Conservation (phyloP, 2,113 vertebrate species). For the Eonycteris spelaea region DNA sequence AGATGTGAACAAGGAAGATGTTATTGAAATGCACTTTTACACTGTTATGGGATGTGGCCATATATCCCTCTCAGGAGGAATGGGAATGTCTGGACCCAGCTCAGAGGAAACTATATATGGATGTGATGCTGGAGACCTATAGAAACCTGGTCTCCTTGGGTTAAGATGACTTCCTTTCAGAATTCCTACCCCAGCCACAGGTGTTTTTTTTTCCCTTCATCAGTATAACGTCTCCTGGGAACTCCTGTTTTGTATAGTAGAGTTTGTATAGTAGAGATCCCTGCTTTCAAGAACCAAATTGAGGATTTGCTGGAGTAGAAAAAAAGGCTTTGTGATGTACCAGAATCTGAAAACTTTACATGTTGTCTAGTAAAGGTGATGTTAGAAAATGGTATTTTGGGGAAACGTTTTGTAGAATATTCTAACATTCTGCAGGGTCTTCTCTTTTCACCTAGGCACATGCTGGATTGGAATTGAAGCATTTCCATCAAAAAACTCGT, state of each 20-base stretch:
- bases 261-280: not conserved
- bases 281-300: not conserved
- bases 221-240: not conserved
- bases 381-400: no score
- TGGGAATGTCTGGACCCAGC: not conserved
- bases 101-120: not conserved
- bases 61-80: not conserved
- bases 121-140: not conserved
- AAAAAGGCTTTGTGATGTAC: not conserved
- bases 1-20: no score
- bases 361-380: no score
- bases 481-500: not conserved
- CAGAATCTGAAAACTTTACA: not conserved
- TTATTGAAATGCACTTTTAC: no score
- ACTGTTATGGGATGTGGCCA: not conserved
- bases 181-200: not conserved
- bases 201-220: not conserved
- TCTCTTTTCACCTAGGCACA: not conserved
- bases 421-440: not conserved
- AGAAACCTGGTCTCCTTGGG: not conserved
- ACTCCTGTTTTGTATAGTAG: not conserved
- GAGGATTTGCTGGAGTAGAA: no score
- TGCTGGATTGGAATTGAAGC: not conserved
- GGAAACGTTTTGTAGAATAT: not conserved
- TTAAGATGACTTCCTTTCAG: not conserved